A percentile compares a stretch with the other conserved stretches of the same genome.
phyloP scores from a whole-genome alignment of 2,888 invertebrate species.

The Latheticus oryzae region DNA sequence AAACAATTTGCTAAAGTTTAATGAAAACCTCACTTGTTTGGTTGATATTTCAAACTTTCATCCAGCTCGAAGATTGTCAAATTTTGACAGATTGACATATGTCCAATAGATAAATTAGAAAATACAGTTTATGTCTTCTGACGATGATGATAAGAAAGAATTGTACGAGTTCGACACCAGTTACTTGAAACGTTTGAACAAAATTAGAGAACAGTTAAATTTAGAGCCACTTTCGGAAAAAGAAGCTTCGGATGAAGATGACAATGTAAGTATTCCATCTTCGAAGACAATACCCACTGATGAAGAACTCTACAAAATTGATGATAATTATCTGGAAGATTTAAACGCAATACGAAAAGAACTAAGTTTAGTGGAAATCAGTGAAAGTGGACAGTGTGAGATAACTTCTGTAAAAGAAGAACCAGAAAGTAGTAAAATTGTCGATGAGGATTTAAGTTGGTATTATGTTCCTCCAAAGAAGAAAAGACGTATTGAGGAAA shows the following conservation, averaged over 20 bases:
- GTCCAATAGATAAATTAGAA: conserved; percentile 6
- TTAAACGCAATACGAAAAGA: conserved; percentile 47
- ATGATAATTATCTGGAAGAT: conserved; percentile 47
- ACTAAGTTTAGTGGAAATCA: conserved; percentile 45
- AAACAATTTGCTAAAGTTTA: conserved; percentile 21
- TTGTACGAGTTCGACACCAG: conserved; percentile 9
- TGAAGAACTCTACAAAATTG: conserved; percentile 45
- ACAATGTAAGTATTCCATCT: neutral
- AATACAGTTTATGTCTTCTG: conserved; percentile 14
- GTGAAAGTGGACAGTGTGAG: conserved; percentile 14
- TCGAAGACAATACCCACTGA: neutral
- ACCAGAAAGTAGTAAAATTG: too few relatives aligned
- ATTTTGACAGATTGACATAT: conserved; percentile 17
- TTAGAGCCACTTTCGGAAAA: conserved; percentile 1
- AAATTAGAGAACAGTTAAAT: conserved; percentile 10
- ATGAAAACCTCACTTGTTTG: conserved; percentile 9
- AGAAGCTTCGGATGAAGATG: neutral
- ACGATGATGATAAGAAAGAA: conserved; percentile 7
- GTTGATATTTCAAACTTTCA: conserved; percentile 6
- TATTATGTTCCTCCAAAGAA: too few relatives aligned
- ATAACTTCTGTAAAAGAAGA: too few relatives aligned
- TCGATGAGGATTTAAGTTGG: too few relatives aligned
- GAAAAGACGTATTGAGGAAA: too few relatives aligned
- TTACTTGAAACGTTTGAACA: conserved; percentile 9
- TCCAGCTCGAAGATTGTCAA: neutral